phyloP scores from a whole-genome alignment of 2,113 vertebrate genomes.

The Aegotheles bennettii region DNA sequence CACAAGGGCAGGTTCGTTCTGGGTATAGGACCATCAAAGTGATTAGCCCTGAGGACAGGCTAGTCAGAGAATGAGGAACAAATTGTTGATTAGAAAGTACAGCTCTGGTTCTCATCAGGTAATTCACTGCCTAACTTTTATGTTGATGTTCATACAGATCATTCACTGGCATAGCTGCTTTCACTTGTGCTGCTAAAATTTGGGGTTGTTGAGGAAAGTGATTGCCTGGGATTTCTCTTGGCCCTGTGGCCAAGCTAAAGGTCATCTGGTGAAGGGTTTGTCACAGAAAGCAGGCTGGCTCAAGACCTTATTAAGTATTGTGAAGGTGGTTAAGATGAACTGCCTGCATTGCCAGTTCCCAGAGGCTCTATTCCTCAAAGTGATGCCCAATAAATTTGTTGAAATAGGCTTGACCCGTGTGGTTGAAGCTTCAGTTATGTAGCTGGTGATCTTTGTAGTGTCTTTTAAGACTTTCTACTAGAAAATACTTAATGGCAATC shows the following conservation, averaged over 20 bases:
- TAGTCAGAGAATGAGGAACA: neutral
- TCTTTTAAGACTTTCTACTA: neutral
- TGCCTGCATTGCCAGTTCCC: neutral
- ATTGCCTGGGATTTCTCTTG: neutral
- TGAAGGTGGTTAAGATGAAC: neutral
- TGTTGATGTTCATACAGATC: neutral
- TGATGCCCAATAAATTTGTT: neutral
- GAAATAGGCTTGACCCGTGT: neutral
- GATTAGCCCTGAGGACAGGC: neutral
- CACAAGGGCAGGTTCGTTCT: neutral
- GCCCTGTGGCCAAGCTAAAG: neutral
- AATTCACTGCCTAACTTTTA: neutral
- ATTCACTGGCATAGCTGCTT: neutral
- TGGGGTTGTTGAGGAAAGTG: neutral
- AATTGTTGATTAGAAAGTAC: neutral
- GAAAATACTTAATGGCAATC: neutral
- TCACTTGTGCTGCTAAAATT: neutral
- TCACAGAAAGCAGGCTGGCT: neutral
- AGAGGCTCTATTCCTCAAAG: neutral
- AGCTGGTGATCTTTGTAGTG: neutral
- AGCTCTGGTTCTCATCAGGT: neutral
- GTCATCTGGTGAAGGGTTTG: neutral
- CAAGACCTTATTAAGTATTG: fast-evolving
- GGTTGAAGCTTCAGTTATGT: neutral
- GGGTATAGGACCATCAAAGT: neutral